Percentiles rank a stretch among this genome's conserved stretches.
Conservation (phyloP, 2,113 vertebrate species). For the Eurypyga helias region DNA sequence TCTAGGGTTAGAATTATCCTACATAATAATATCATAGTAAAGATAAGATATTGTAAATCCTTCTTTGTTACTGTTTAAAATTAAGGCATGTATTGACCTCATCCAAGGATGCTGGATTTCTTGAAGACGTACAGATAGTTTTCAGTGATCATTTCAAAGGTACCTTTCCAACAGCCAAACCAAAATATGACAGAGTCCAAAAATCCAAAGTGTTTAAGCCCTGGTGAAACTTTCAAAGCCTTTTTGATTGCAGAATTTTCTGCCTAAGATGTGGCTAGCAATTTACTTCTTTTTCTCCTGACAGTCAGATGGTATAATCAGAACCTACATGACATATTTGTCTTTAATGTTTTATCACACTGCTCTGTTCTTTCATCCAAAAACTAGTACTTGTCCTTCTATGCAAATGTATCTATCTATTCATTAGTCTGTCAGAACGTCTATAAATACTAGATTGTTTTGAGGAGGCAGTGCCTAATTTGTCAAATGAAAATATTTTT, state of each 20-base stretch:
- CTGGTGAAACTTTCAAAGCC: conserved; percentile 8
- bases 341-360: conserved; percentile 32
- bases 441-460: conserved; percentile 61
- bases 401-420: conserved; percentile 30
- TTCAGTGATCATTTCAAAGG: conserved; percentile 12
- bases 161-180: background rate
- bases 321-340: conserved; percentile 25
- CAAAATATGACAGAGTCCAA: background rate
- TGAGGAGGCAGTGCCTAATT: conserved; percentile 42
- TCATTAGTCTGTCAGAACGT: conserved; percentile 64
- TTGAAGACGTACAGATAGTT: background rate
- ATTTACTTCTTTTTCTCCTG: background rate
- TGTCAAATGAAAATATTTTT: conserved; percentile 52
- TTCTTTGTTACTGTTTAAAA: background rate
- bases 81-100: background rate
- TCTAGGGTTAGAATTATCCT: background rate
- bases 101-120: background rate
- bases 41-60: background rate
- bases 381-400: conserved; percentile 38
- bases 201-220: conserved; percentile 35
- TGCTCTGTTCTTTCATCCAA: conserved; percentile 12
- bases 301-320: conserved; percentile 34
- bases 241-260: background rate
- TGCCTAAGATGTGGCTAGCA: background rate
- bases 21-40: background rate